phyloP scores from a whole-genome alignment of 2,888 invertebrate genomes.

The Punctoribates punctum region DNA sequence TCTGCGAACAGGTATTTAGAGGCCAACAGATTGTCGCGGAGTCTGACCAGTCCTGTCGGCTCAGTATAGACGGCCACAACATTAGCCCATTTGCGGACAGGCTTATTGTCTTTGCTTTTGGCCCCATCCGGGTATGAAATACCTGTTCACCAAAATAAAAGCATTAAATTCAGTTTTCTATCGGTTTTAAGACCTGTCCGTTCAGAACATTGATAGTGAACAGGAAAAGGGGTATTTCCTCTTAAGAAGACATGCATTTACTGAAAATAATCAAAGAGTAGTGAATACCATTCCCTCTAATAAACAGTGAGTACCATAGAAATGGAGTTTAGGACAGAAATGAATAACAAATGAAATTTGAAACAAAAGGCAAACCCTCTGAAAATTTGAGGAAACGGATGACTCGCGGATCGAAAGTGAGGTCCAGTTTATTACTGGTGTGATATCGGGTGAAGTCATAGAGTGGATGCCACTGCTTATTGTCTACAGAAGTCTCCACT shows the following conservation, averaged over 20 bases:
- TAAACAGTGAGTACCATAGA: too few relatives aligned
- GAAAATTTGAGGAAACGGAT: background rate
- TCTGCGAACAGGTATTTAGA: constrained; percentile 15
- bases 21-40: constrained; percentile 23
- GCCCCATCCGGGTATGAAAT: constrained; percentile 8
- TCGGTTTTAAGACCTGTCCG: too few relatives aligned
- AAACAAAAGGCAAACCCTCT: background rate
- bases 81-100: background rate
- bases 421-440: constrained; percentile 29
- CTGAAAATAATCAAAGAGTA: too few relatives aligned
- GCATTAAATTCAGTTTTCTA: too few relatives aligned
- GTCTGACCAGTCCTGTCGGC: constrained; percentile 18
- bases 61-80: constrained; percentile 4
- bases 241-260: too few relatives aligned
- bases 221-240: too few relatives aligned
- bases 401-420: background rate
- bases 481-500: background rate
- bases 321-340: too few relatives aligned
- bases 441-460: constrained; percentile 28
- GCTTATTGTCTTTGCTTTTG: background rate
- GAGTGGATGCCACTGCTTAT: background rate
- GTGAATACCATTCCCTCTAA: too few relatives aligned
- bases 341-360: background rate
- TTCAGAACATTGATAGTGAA: too few relatives aligned
- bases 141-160: background rate